phyloP scores from a whole-genome alignment of 2,888 invertebrate species.

The Bombyx huttoni region DNA sequence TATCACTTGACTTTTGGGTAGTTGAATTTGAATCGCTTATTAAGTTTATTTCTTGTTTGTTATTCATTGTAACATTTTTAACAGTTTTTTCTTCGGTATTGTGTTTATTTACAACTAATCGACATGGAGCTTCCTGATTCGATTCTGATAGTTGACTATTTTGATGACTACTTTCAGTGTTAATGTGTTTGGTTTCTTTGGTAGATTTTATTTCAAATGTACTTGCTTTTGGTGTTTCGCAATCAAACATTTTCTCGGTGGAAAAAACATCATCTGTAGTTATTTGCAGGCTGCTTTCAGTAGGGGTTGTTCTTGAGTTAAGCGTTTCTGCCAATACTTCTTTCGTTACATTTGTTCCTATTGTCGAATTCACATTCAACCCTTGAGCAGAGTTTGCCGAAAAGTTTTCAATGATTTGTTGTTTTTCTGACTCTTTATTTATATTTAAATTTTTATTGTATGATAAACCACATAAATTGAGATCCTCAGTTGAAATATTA shows the following conservation, averaged over 20 bases:
- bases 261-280: not conserved
- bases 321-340: not conserved
- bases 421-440: slow-evolving; percentile 6
- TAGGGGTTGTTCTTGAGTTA: not conserved
- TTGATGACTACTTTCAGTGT: not conserved
- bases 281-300: not conserved
- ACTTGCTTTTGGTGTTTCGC: not conserved
- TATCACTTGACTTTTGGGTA: slow-evolving; percentile 9
- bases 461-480: not conserved
- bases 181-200: not conserved
- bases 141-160: not conserved
- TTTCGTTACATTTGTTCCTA: not conserved
- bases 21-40: not conserved
- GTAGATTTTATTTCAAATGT: not conserved
- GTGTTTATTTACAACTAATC: not conserved
- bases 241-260: not conserved
- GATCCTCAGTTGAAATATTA: not conserved
- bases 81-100: not conserved
- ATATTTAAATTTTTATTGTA: not conserved
- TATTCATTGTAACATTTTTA: not conserved
- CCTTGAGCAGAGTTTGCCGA: not conserved
- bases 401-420: not conserved
- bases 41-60: not conserved
- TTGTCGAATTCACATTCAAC: not conserved
- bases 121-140: not conserved